Evolutionary conservation across 2,797 vertebrate species (phyloP).

Genomic region (Eospalax fontanierii): DNA sequence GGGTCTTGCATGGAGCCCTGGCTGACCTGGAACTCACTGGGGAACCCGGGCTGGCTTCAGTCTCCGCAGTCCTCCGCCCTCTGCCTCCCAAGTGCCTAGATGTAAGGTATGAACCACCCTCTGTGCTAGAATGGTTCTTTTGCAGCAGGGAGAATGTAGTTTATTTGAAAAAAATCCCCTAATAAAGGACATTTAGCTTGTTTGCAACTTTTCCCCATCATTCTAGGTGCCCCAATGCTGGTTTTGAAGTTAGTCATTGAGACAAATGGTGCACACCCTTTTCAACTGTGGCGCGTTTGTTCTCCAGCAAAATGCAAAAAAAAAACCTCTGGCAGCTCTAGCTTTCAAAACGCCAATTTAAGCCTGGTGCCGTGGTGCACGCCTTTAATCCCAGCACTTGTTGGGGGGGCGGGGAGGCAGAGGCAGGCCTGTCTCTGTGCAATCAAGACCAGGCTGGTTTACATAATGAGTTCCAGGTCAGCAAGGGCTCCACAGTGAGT

Average conservation of each 20-base stretch:
- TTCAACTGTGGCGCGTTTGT: not conserved
- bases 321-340: not conserved
- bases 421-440: too few species aligned
- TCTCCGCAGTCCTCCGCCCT: too few species aligned
- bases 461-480: too few species aligned
- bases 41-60: not conserved
- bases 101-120: rapidly evolving
- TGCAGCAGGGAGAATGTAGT: not conserved
- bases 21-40: not conserved
- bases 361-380: not conserved
- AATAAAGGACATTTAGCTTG: not conserved
- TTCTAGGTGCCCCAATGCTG: not conserved
- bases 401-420: too few species aligned
- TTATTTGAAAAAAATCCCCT: constrained; percentile 34
- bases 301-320: not conserved
- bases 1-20: not conserved
- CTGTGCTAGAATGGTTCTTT: not conserved
- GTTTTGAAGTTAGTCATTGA: not conserved
- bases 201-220: not conserved
- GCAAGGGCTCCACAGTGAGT: too few species aligned
- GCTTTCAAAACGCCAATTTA: not conserved
- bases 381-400: too few species aligned
- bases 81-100: too few species aligned
- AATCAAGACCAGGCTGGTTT: too few species aligned
- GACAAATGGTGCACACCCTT: not conserved